Evolutionary conservation across 2,888 invertebrate genomes (phyloP), one percentile per base, ranked within the genome.

Genomic region (Metallyticus violacea): DNA sequence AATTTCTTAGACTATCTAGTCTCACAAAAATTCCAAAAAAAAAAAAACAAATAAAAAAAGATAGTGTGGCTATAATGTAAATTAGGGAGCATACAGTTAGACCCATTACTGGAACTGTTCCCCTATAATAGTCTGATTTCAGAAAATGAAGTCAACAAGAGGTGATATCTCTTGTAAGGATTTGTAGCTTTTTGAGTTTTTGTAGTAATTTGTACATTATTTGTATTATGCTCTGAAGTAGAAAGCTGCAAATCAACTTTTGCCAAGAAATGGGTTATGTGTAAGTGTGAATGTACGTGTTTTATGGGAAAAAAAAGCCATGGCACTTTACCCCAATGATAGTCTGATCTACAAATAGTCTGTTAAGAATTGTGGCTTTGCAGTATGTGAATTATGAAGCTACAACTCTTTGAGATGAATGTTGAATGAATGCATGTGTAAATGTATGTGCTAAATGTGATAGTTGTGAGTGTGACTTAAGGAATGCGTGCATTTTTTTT

Each of bases 1-100:
- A 28, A 77, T 83, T 77, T 83, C 29, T 83, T 83, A 83, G 83
- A 25, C 77, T 81, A 77, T 83, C 83, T 83, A 83, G 83, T 83
- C 83, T 83, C 27, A 22, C 2, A 27, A 83, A 76, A 76, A 27
- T 76, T 27, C 76, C 5, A 62, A 83, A 76, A 76, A n/a, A 30
- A 30, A 26, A 2, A 27, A n/a, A 26, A 62, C 2, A 7, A 62
- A 3, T 1, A 40, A 62, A 62, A 62, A 62, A 62, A 62, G 22
- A 62, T 62, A 62, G 40, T 62, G 40, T 62, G 40, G 40, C 40
- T 62, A 62, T 62, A 62, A 76, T 76, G 27, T 62, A 7, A 28
- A 9, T 27, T 27, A 26, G 76, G 77, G 28, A 22, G n/a, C 25
- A 25, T 30, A 5, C 81, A 81, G 30, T 79, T 79, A 22, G 27